These are phyloP conservation scores for Euleptes europaea DNA, from an alignment of 2,113 vertebrate genomes.

Conservation along the genomic window DNA sequence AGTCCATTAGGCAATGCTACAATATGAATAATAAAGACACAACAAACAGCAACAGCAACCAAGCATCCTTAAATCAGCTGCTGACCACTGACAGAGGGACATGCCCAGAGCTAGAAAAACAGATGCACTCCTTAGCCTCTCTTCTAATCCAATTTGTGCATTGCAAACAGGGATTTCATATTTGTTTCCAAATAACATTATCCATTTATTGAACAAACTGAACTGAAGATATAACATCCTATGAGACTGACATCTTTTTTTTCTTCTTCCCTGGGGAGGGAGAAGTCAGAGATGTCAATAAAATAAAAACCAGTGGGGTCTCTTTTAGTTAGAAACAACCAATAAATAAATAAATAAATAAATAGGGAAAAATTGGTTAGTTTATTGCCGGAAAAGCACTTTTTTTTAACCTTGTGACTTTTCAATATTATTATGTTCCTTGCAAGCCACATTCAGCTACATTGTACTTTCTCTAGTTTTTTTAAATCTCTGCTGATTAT, in stretches of 20 bases:
- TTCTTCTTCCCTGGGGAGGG: slow-evolving; percentile 2
- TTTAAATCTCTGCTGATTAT: slow-evolving; percentile 32
- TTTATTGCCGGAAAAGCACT: slow-evolving; percentile 42
- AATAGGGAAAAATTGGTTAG: neutral
- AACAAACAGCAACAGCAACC: neutral
- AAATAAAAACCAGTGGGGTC: slow-evolving; percentile 35
- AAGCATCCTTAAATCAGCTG: slow-evolving; percentile 1
- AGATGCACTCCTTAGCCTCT: neutral
- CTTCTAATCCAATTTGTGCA: slow-evolving; percentile 29
- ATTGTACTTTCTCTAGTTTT: neutral
- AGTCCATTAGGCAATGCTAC: neutral
- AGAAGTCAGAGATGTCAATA: slow-evolving; percentile 9
- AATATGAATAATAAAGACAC: neutral
- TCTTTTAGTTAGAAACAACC: slow-evolving; percentile 2
- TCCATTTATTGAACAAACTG: slow-evolving; percentile 49
- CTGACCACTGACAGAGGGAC: neutral
- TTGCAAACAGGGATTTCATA: slow-evolving; percentile 29
- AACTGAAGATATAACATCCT: slow-evolving; percentile 25
- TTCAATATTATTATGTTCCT: neutral
- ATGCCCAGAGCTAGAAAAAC: neutral
- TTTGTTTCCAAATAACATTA: slow-evolving; percentile 53
- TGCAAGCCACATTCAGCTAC: slow-evolving; percentile 21
- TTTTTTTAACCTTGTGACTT: neutral
- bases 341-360: slow-evolving; percentile 31
- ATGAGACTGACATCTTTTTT: slow-evolving; percentile 35